Percentiles rank a stretch among this genome's conserved stretches.
These are phyloP conservation scores for Sardinella longiceps DNA, from an alignment of 2,797 vertebrate species.

Conservation along the genomic window DNA sequence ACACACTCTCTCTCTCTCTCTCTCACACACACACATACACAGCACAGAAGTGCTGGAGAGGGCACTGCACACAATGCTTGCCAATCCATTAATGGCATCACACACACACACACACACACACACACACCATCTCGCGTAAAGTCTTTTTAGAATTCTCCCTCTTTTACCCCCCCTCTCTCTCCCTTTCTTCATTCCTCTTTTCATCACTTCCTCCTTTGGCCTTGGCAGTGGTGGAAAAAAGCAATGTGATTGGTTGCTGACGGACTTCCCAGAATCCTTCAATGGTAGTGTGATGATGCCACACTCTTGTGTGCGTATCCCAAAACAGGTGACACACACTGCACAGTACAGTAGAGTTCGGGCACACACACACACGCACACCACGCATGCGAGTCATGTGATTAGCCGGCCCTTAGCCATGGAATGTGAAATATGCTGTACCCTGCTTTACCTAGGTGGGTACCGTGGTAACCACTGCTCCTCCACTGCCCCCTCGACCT, in stretches of 20 bases:
- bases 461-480: neutral
- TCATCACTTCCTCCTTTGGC: neutral
- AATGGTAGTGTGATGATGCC: neutral
- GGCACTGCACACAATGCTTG: neutral
- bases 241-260: neutral
- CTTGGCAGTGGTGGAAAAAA: neutral
- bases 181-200: neutral
- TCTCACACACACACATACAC: neutral
- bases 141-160: neutral
- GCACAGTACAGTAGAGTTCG: neutral
- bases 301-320: neutral
- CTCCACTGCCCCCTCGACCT: neutral
- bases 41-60: neutral
- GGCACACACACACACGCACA: neutral
- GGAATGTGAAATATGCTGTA: conserved; percentile 14
- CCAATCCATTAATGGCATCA: neutral
- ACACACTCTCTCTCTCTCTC: too few species aligned
- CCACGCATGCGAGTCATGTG: neutral
- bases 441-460: neutral
- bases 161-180: neutral
- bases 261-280: neutral
- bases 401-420: neutral
- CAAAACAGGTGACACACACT: neutral
- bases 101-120: neutral
- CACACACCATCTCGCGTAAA: neutral